Base-by-base conservation (phyloP, 2,888 invertebrate species). In the Parnassius apollo region DNA sequence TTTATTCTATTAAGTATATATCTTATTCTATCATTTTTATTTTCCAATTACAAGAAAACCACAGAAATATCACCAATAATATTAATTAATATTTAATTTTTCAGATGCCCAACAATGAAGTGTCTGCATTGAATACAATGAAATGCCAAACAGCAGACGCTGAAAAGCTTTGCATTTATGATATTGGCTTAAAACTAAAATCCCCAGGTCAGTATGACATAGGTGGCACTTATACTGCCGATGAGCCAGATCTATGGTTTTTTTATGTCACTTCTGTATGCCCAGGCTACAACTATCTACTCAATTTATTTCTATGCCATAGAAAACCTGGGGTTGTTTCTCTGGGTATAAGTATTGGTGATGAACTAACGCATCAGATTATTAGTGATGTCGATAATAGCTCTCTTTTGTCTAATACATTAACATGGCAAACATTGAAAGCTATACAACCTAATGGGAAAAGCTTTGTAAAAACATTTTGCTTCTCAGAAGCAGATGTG, bases 171-270 rank as follows among this genome's bases (percentile, higher is more conserved):
- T 82, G 78, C 51, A 73, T 91, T 18, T 79, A 77, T 67, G 79
- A 87, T 66, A 63, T 75, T 42, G 49, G 65, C 22, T 18, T 61
- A 2, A 88, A 86, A 71, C 61, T 86, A n/a, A 72, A 69, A 61
- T 57, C 66, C 2, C 69, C 61, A 13, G 72, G 71, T 10, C 75
- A 77, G 44, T 86, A 80, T 68, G 83, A 87, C 54, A 86, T 91
- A 44, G 91, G 91, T 44, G 91, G 89, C 42, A 83, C 85, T 44
- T 85, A 83, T 61, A 70, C 70, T 1, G 72, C 72, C 1, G 63
- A 70, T 1, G 72, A 75, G 4, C 71, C 87, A 10, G 87, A 89
- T 3, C 70, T 88, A 12, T 90, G 88, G 88, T 91, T 91, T 66
- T 86, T 80, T 61, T 83, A 69, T 35, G 77, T 80, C 48, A 82